Evolutionary conservation across 2,888 invertebrate genomes (phyloP).

Genomic region (Plagiodera versicolora): DNA sequence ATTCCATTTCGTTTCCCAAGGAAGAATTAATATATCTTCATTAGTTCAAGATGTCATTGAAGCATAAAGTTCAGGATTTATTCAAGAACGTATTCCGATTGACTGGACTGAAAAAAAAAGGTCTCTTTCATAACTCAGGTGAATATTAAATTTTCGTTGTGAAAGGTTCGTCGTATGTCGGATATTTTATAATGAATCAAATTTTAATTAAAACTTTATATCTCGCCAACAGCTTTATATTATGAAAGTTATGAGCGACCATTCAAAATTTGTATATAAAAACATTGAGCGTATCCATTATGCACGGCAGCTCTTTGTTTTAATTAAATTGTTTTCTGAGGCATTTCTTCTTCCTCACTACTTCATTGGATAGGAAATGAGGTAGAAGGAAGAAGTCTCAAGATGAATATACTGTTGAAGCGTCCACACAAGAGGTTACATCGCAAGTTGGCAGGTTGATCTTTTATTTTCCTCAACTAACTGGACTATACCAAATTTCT

Average conservation of each 20-base stretch:
- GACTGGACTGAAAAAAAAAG: too few species aligned
- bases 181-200: constrained; percentile 17
- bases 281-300: constrained; percentile 14
- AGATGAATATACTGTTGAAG: too few species aligned
- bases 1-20: too few species aligned
- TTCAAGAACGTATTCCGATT: too few species aligned
- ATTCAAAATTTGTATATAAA: constrained; percentile 23
- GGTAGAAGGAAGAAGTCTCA: too few species aligned
- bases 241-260: constrained; percentile 19
- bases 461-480: too few species aligned
- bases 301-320: constrained; percentile 1
- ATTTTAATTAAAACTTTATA: constrained; percentile 23
- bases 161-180: constrained; percentile 1
- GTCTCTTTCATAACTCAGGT: neutral
- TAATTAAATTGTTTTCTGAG: neutral
- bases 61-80: too few species aligned
- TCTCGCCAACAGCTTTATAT: constrained; percentile 16
- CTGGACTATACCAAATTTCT: too few species aligned
- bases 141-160: neutral
- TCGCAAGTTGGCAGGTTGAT: too few species aligned
- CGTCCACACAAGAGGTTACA: too few species aligned
- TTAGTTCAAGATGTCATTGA: too few species aligned
- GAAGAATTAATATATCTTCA: too few species aligned
- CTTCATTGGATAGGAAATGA: neutral
- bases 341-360: constrained; percentile 1